phyloP scores from a whole-genome alignment of 2,888 invertebrate genomes.

The Seira musarum region DNA sequence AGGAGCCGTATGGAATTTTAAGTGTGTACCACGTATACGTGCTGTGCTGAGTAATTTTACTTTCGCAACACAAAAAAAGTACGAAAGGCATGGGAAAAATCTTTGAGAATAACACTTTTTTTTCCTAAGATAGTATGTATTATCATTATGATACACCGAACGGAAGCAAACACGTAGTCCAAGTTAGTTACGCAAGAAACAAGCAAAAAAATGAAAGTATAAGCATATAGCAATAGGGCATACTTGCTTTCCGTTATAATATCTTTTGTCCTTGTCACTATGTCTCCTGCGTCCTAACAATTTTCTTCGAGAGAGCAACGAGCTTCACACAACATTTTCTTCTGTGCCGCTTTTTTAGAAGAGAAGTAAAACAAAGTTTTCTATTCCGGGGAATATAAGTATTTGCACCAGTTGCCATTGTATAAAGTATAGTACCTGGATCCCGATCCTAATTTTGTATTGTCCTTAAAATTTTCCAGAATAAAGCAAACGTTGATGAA shows the following conservation, averaged over 20 bases:
- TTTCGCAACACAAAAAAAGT: slow-evolving; percentile 35
- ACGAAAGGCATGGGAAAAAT: slow-evolving; percentile 53
- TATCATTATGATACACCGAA: slow-evolving; percentile 34
- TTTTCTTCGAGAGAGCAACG: slow-evolving; percentile 10
- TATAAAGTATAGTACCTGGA: no score
- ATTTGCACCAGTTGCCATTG: no score
- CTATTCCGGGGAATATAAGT: no score
- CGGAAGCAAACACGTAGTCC: slow-evolving; percentile 31
- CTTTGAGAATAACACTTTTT: slow-evolving; percentile 48
- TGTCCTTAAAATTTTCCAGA: neutral
- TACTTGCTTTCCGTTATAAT: slow-evolving; percentile 22
- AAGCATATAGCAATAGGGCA: slow-evolving; percentile 7
- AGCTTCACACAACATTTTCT: neutral
- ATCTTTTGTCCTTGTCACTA: slow-evolving; percentile 46
- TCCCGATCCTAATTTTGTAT: neutral
- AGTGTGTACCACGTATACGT: slow-evolving; percentile 56
- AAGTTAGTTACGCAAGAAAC: slow-evolving; percentile 52
- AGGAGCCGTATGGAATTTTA: slow-evolving; percentile 69
- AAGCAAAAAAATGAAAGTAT: slow-evolving; percentile 14
- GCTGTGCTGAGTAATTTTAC: slow-evolving; percentile 31
- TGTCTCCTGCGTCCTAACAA: slow-evolving; percentile 1
- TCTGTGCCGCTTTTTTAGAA: neutral
- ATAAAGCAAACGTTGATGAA: neutral
- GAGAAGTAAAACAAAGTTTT: neutral
- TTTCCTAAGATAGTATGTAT: slow-evolving; percentile 11